These are phyloP conservation scores for Zoroaster sp. DNA, from an alignment of 53 echinoderm and acorn worm species.

Conservation along the genomic window DNA sequence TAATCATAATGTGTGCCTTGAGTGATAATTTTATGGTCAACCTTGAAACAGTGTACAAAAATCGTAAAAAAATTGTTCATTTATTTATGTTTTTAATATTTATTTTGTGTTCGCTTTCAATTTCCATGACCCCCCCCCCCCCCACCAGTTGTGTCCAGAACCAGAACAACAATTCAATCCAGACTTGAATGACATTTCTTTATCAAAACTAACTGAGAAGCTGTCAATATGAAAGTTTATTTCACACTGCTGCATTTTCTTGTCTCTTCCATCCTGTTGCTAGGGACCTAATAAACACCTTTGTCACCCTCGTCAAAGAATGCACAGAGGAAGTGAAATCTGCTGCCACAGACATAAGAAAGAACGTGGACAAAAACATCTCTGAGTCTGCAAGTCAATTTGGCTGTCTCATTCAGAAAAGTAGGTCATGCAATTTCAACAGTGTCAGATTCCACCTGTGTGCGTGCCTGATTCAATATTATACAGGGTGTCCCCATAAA, in stretches of 20 bases:
- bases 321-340: slow-evolving; percentile 89
- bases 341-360: slow-evolving; percentile 74
- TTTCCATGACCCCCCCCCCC: neutral
- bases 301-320: slow-evolving; percentile 87
- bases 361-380: slow-evolving; percentile 72
- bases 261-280: neutral
- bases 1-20: no score
- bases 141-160: neutral
- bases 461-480: neutral
- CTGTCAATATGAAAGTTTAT: neutral
- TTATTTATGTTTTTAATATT: no score
- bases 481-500: no score
- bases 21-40: no score
- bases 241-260: neutral
- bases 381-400: slow-evolving; percentile 68
- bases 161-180: neutral
- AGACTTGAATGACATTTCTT: neutral
- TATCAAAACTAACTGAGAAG: no score
- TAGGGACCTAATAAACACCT: slow-evolving; percentile 93
- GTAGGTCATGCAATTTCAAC: slow-evolving; percentile 45
- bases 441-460: neutral
- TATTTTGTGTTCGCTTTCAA: no score
- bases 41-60: no score
- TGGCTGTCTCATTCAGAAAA: slow-evolving; percentile 73
- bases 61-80: no score